Evolutionary conservation across 2,113 vertebrate species (phyloP).

Genomic region (Pseudopipra pipra): DNA sequence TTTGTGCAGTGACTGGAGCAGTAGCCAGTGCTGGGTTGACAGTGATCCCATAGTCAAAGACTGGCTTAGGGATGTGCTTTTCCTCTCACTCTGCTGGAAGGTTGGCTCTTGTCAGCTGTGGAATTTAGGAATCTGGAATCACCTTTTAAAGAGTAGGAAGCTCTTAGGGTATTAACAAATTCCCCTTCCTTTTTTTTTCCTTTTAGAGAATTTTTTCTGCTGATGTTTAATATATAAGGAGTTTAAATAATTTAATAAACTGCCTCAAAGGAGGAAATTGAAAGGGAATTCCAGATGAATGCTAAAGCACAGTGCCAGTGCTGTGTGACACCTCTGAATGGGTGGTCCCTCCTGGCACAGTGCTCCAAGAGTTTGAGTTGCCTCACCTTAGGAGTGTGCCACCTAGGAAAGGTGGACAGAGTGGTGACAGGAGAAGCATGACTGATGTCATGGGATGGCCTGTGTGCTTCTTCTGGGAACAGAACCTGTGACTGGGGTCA

Average conservation of each 20-base stretch:
- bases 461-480: not conserved
- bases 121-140: not conserved
- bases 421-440: not conserved
- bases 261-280: conserved; percentile 6
- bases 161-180: not conserved
- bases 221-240: conserved; percentile 37
- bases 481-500: not conserved
- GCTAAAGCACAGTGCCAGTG: not conserved
- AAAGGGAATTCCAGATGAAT: conserved; percentile 40
- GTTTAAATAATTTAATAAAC: conserved; percentile 52
- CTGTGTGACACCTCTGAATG: not conserved
- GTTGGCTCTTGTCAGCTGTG: not conserved
- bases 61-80: not conserved
- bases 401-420: not conserved
- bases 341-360: not conserved
- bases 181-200: not conserved
- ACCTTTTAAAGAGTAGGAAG: not conserved
- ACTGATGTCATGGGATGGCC: not conserved
- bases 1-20: not conserved
- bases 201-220: not conserved
- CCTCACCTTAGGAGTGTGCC: not conserved
- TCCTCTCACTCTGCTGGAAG: not conserved
- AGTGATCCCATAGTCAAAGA: not conserved
- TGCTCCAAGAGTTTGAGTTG: not conserved
- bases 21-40: not conserved